Base-by-base conservation (phyloP, 1,140 invertebrate species). In the Stegodyphus dumicola region DNA sequence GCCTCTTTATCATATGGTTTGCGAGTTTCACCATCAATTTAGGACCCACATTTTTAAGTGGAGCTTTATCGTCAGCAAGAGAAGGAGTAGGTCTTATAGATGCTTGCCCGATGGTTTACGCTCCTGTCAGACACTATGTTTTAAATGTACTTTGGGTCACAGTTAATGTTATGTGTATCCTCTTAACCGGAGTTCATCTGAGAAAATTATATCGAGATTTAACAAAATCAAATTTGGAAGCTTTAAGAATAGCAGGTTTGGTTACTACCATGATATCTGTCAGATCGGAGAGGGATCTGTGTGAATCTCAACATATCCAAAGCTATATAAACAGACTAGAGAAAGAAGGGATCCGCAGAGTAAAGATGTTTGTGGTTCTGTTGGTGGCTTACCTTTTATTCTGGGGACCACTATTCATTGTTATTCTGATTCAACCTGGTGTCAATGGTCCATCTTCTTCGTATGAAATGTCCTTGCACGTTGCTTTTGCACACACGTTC, bases 1-100 rank as follows among this genome's bases (percentile, higher is more conserved):
- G 96, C 11, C 94, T 96, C 52, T 96, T 95, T 90, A 97, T 97
- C 94, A 97, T 97, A 89, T 97, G 96, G 96, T 96, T 97, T 90
- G 91, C 91, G 6, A 91, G 90, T 78, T 89, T 97, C 88, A 96
- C 96, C 7, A 96, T 97, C 89, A 97, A 97, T 91, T 92, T 97
- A 86, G 96, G 96, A 6, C 96, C 96, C 5, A 97, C 96, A 5
- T 97, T 98, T 91, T 91, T 96, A 87, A 95, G 94, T 79, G 95
- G 95, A 5, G 95, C 95, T 10, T 90, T 96, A 69, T 95, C 95
- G 88, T 88, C 65, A 76, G 80, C 81, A 52, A 52, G 78, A 66
- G 86, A 87, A 73, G 80, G 80, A 10, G 80, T 83, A 7, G 70
- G 71, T 33, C 13, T 17, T 48, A 77, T 79, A 5, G 95, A 95